These are phyloP conservation scores for Drosophila nebulosa DNA, from an alignment of 1,140 invertebrate genomes.

Conservation along the genomic window DNA sequence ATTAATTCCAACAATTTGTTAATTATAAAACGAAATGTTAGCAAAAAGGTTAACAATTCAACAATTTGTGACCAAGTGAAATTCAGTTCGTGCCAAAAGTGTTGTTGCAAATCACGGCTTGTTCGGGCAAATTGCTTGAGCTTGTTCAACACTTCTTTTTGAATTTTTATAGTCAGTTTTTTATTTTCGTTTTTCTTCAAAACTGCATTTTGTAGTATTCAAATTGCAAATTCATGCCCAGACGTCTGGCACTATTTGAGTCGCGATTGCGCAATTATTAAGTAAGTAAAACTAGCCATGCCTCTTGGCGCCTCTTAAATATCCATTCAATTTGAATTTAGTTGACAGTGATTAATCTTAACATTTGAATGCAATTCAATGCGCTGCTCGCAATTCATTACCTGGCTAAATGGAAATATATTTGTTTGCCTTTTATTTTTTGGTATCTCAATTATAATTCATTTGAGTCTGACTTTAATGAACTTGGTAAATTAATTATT, in stretches of 20 bases:
- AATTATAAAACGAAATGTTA: not conserved
- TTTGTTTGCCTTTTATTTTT: not conserved
- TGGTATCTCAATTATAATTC: not conserved
- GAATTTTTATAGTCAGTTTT: slow-evolving; percentile 28
- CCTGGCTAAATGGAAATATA: not conserved
- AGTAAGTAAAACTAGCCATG: slow-evolving; percentile 49
- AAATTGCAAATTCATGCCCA: slow-evolving; percentile 66
- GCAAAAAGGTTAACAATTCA: slow-evolving; percentile 34
- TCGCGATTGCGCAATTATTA: slow-evolving; percentile 55
- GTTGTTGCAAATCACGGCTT: slow-evolving; percentile 41
- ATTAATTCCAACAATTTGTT: not conserved
- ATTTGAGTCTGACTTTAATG: not conserved
- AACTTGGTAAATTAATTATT: no score
- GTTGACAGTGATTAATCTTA: slow-evolving; percentile 76
- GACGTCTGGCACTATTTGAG: slow-evolving; percentile 49
- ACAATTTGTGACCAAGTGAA: slow-evolving; percentile 47
- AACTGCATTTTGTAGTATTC: slow-evolving; percentile 36
- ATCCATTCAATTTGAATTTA: slow-evolving; percentile 62
- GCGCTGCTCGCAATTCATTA: slow-evolving; percentile 49
- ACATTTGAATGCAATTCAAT: slow-evolving; percentile 60
- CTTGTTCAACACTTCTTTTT: slow-evolving; percentile 59
- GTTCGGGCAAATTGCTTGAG: slow-evolving; percentile 40
- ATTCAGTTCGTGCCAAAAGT: slow-evolving; percentile 43
- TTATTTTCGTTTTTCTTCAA: slow-evolving; percentile 21
- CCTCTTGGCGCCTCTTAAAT: slow-evolving; percentile 57